These are phyloP conservation scores for Pollachius pollachius DNA, from an alignment of 2,113 vertebrate genomes.

Conservation along the genomic window DNA sequence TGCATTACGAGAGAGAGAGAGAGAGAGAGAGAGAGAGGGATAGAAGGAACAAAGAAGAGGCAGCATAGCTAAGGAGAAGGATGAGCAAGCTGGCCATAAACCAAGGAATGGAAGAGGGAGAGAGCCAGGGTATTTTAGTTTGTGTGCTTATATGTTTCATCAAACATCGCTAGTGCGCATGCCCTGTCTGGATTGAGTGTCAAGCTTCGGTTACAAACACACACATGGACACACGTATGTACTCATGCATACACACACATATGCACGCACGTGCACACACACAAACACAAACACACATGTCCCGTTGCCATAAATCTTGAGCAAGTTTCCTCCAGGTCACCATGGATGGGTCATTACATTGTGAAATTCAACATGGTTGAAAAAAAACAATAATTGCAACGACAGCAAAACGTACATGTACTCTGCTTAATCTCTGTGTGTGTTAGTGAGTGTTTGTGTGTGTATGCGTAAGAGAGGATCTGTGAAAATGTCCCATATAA, in stretches of 20 bases:
- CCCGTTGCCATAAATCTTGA: no score
- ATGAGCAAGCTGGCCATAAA: not conserved
- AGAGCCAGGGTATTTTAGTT: not conserved
- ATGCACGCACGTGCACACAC: not conserved
- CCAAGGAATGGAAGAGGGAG: not conserved
- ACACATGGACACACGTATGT: not conserved
- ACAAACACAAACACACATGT: not conserved
- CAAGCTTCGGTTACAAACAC: not conserved
- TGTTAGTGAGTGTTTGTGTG: not conserved
- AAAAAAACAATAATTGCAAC: no score
- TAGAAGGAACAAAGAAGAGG: not conserved
- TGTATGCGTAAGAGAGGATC: slow-evolving; percentile 3
- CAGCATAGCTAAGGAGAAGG: not conserved
- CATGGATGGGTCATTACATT: no score
- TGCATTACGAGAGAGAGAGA: not conserved
- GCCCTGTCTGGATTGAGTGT: not conserved
- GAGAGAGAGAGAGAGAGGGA: not conserved
- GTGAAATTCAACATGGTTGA: no score
- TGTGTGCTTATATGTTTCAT: not conserved
- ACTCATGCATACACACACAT: not conserved
- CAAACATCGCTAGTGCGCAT: not conserved
- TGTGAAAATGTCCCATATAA: no score
- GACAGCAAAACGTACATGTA: no score
- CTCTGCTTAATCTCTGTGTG: slow-evolving; percentile 18
- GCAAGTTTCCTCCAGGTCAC: no score